phyloP scores from a whole-genome alignment of 2,797 vertebrate genomes.

The Lagorchestes hirsutus region DNA sequence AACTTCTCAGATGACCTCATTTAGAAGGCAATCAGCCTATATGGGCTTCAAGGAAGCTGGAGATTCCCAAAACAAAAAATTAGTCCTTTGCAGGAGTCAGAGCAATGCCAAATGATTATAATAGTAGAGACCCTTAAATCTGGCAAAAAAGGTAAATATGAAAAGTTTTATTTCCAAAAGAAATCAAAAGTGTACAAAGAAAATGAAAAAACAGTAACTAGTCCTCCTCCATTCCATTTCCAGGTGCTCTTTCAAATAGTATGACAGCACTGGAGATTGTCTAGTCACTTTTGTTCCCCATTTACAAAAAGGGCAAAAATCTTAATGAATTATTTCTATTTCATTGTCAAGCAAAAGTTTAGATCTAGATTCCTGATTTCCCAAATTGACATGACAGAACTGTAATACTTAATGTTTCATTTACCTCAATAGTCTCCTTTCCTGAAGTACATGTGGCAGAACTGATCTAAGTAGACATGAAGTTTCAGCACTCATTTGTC shows the following conservation, averaged over 20 bases:
- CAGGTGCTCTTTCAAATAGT: background rate
- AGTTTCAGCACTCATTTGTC: conserved; percentile 1
- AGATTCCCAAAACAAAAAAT: background rate
- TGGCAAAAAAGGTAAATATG: too few species aligned
- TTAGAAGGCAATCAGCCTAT: conserved; percentile 1
- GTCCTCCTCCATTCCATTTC: background rate
- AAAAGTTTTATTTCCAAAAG: background rate
- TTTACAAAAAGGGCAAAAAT: conserved; percentile 61
- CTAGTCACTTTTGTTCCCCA: conserved; percentile 38
- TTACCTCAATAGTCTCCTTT: conserved; percentile 38
- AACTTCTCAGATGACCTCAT: conserved; percentile 22
- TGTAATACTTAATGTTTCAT: conserved; percentile 30
- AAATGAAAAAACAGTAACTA: background rate
- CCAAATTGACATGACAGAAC: background rate
- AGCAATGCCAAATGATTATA: background rate
- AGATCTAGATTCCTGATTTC: conserved; percentile 51
- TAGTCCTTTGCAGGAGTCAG: background rate
- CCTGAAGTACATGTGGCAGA: background rate
- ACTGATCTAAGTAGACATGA: conserved; percentile 4
- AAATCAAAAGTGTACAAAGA: background rate
- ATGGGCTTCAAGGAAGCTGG: background rate
- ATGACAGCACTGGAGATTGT: conserved; percentile 29
- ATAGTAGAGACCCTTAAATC: too few species aligned
- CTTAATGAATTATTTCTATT: conserved; percentile 55
- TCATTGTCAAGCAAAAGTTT: conserved; percentile 37